A percentile compares a stretch with the other conserved stretches of the same genome.
Evolutionary conservation across 2,113 vertebrate species (phyloP).

Genomic region (Pteropus alecto): DNA sequence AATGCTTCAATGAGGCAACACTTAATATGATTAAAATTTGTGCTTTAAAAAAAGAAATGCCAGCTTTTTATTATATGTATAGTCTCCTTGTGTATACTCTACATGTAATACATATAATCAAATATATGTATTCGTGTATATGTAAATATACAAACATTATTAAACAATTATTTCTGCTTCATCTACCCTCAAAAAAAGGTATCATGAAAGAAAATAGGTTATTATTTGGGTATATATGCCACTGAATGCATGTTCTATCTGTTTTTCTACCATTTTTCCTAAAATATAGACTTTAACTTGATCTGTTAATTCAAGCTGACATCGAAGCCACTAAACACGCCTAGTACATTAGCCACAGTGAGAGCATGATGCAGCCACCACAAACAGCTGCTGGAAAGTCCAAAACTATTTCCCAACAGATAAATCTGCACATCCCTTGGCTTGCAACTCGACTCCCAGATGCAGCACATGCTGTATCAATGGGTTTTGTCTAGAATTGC

Average conservation of each 20-base stretch:
- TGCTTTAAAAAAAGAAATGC: neutral
- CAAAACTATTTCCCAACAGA: conserved; percentile 59
- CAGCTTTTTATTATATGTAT: neutral
- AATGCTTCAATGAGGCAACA: neutral
- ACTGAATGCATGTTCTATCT: neutral
- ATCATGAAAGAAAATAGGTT: neutral
- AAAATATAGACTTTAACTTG: neutral
- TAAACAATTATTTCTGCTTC: neutral
- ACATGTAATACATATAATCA: neutral
- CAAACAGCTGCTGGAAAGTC: conserved; percentile 69
- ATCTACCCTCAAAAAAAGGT: neutral
- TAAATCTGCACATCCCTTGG: conserved; percentile 51
- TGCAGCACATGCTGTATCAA: neutral
- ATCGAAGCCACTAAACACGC: neutral
- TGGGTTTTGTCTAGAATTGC: conserved; percentile 50
- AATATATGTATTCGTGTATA: neutral
- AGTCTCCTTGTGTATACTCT: neutral
- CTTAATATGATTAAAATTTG: neutral
- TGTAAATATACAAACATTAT: neutral
- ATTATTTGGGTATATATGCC: neutral
- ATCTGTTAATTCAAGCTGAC: conserved; percentile 51
- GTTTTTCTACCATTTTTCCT: neutral
- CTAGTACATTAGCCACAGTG: neutral
- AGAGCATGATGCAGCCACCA: conserved; percentile 39
- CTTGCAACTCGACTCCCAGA: conserved; percentile 59